phyloP scores from a whole-genome alignment of 2,113 vertebrate species.

The Narcine bancroftii region DNA sequence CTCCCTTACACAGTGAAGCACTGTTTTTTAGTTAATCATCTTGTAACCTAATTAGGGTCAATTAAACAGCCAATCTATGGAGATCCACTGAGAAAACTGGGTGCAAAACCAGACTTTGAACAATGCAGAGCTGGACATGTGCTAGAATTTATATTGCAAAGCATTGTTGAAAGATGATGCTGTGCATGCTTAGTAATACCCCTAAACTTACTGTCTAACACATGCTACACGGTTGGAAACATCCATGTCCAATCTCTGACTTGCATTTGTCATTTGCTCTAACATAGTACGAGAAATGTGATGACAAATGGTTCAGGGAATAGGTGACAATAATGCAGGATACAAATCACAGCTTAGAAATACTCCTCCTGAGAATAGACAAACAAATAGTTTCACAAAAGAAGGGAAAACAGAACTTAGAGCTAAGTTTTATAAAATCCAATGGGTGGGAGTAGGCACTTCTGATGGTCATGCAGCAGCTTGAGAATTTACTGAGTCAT shows the following conservation, averaged over 20 bases:
- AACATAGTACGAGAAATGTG: neutral
- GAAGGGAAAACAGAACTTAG: neutral
- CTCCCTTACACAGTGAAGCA: neutral
- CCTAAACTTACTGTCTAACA: neutral
- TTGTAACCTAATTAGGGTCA: neutral
- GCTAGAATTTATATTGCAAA: neutral
- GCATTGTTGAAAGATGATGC: too few species aligned
- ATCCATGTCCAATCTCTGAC: neutral
- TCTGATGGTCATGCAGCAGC: neutral
- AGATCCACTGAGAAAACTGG: neutral
- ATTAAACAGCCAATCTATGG: neutral
- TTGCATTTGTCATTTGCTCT: neutral
- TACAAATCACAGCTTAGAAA: neutral
- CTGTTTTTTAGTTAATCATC: constrained; percentile 11
- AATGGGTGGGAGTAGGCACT: neutral
- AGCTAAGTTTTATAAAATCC: neutral
- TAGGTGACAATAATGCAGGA: neutral
- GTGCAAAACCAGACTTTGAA: neutral
- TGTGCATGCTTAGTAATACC: neutral
- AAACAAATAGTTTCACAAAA: neutral
- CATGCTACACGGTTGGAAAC: neutral
- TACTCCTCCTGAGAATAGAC: neutral
- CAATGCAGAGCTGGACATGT: neutral
- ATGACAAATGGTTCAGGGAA: neutral
- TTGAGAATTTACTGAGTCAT: neutral